A percentile compares a stretch with the other conserved stretches of the same genome.
These are phyloP conservation scores for Ptychoptera contaminata DNA, from an alignment of 2,888 invertebrate genomes.

Conservation along the genomic window DNA sequence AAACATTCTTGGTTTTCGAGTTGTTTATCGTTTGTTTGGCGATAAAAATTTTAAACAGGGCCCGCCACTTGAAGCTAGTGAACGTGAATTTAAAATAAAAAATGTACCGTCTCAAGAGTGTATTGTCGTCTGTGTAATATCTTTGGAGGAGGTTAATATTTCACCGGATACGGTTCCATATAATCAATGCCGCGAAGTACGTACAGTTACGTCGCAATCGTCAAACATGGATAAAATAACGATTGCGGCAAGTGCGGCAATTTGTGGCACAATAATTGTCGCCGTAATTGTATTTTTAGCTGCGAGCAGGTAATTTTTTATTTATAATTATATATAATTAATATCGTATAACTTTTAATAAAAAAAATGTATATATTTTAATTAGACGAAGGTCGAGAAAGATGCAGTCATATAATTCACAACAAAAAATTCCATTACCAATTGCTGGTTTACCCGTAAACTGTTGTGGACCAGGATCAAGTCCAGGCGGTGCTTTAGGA, in stretches of 20 bases:
- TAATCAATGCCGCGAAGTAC: slow-evolving; percentile 75
- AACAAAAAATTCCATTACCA: slow-evolving; percentile 48
- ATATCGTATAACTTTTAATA: background rate
- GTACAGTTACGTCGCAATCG: slow-evolving; percentile 66
- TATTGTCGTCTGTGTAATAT: slow-evolving; percentile 84
- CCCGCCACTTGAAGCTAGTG: slow-evolving; percentile 74
- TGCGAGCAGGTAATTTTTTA: slow-evolving; percentile 42
- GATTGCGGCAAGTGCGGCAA: slow-evolving; percentile 83
- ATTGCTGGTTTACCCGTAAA: slow-evolving; percentile 62
- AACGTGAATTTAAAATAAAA: slow-evolving; percentile 83
- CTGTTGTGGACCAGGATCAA: slow-evolving; percentile 66
- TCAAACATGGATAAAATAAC: slow-evolving; percentile 92
- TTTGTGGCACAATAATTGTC: slow-evolving; percentile 80
- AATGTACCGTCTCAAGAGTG: slow-evolving; percentile 89
- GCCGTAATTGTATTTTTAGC: slow-evolving; percentile 83
- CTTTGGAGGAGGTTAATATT: slow-evolving; percentile 74
- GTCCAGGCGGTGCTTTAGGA: slow-evolving; percentile 59
- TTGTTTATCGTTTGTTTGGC: slow-evolving; percentile 78
- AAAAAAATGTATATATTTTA: background rate
- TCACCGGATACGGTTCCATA: slow-evolving; percentile 75
- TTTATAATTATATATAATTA: slow-evolving; percentile 1
- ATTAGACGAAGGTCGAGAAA: slow-evolving; percentile 53
- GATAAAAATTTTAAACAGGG: slow-evolving; percentile 82
- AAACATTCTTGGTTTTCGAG: slow-evolving; percentile 76
- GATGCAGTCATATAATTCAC: slow-evolving; percentile 51